These are phyloP conservation scores for Noctua fimbriata DNA, from an alignment of 2,888 invertebrate species.

Conservation along the genomic window DNA sequence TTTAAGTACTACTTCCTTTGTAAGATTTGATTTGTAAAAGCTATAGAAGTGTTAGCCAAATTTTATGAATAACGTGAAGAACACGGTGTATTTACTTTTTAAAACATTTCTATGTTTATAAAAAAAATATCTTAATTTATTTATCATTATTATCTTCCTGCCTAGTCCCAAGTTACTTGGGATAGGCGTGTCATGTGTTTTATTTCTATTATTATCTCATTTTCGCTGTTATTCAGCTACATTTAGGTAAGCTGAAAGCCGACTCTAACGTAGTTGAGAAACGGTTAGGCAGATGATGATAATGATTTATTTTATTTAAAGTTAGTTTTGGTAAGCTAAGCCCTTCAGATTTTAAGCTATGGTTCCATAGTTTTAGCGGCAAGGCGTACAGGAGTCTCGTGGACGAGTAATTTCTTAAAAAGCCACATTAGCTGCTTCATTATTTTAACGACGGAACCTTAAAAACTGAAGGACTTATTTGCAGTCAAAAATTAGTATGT, in stretches of 20 bases:
- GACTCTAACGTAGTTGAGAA: background rate
- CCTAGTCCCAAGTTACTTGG: background rate
- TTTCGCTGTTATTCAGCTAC: background rate
- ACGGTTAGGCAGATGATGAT: background rate
- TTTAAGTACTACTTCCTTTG: no score
- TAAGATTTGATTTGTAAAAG: no score
- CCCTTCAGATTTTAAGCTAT: conserved; percentile 8
- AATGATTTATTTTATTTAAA: background rate
- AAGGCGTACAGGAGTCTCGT: background rate
- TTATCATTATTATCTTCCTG: background rate
- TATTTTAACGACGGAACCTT: background rate
- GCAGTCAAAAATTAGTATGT: background rate
- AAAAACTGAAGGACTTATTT: background rate
- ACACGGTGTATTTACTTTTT: background rate
- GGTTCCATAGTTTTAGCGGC: conserved; percentile 36
- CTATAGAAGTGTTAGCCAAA: no score
- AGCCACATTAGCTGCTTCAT: background rate
- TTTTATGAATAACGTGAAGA: no score
- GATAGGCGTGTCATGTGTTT: background rate
- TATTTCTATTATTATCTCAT: background rate
- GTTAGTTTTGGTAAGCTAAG: background rate
- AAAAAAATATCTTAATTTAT: no score
- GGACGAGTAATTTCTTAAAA: conserved; percentile 4
- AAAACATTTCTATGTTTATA: background rate
- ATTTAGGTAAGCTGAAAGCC: background rate